Base-by-base conservation (phyloP, 1,140 invertebrate species). In the Drosophila grimshawi region DNA sequence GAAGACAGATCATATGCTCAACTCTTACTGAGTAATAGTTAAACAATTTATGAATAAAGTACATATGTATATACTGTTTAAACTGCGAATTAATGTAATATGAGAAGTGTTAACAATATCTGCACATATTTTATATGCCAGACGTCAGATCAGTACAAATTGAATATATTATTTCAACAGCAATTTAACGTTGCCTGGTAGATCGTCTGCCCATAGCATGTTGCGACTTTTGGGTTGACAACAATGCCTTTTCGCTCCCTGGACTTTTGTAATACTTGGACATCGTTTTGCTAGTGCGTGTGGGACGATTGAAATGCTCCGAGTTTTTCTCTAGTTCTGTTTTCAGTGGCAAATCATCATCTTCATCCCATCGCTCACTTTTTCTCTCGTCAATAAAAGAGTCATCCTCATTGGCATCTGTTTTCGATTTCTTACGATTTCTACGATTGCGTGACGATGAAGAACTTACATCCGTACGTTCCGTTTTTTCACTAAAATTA, bases 211-310 rank as follows among this genome's bases (percentile, higher is more conserved):
- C 85, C 85, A 89, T 89, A 29, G 80, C 67, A 51, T 89, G 82
- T 19, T 85, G 81, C 2, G 82, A 86, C 29, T 86, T 86, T 27
- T 68, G 57, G 7, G 57, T 39, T 29, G 69, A 68, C 51, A 45
- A 68, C 51, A 45, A 51, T 19, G 62, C 5, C 48, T 72, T 79
- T 11, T 67, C 74, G 30, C n/a, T 46, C 0, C 71, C 59, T n/a
- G 83, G 90, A 39, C 77, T 78, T 30, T 92, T 92, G 62, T 92
- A 92, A 73, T 92, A 92, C 71, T 91, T 92, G 5, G 90, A 92
- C 70, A 91, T 67, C 2, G 90, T 92, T 66, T 92, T 92, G 57
- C 90, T 92, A 7, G 81, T 76, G 29, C 90, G 75, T 19, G 81
- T 71, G 2, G 90, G 90, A 8, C 90, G 90, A 48, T 66, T 78